Conservation (phyloP, 2,888 invertebrate species). For the Apomyelois bistriatella region DNA sequence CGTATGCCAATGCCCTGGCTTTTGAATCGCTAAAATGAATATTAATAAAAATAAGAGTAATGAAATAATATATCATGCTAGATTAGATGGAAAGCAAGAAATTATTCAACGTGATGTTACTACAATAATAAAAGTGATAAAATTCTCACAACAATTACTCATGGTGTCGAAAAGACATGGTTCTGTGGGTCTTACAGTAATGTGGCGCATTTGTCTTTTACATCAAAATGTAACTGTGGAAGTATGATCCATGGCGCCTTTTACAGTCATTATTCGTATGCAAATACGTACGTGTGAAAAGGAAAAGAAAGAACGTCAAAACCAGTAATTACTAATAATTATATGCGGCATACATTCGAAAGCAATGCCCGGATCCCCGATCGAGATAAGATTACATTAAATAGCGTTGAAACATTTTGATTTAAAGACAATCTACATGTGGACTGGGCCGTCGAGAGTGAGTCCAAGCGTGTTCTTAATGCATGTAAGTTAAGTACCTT, state of each 20-base stretch:
- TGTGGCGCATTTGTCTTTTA: conserved; percentile 60
- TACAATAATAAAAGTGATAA: conserved; percentile 69
- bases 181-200: conserved; percentile 57
- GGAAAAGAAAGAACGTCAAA: conserved; percentile 71
- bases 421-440: conserved; percentile 72
- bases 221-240: conserved; percentile 68
- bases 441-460: conserved; percentile 55
- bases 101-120: conserved; percentile 67
- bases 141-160: conserved; percentile 69
- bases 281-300: conserved; percentile 78
- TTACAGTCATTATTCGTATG: conserved; percentile 73
- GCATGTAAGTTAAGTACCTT: conserved; percentile 61
- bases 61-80: conserved; percentile 78
- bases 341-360: conserved; percentile 71
- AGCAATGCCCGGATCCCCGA: conserved; percentile 71
- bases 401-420: conserved; percentile 79
- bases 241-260: conserved; percentile 67
- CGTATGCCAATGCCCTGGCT: conserved; percentile 96
- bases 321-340: conserved; percentile 76
- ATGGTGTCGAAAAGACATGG: conserved; percentile 64
- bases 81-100: conserved; percentile 75
- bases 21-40: conserved; percentile 78
- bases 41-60: conserved; percentile 69
- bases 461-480: conserved; percentile 72
- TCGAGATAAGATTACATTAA: conserved; percentile 73